Evolutionary conservation across 2,797 vertebrate genomes (phyloP).

Genomic region (Cephalopachus bancanus): DNA sequence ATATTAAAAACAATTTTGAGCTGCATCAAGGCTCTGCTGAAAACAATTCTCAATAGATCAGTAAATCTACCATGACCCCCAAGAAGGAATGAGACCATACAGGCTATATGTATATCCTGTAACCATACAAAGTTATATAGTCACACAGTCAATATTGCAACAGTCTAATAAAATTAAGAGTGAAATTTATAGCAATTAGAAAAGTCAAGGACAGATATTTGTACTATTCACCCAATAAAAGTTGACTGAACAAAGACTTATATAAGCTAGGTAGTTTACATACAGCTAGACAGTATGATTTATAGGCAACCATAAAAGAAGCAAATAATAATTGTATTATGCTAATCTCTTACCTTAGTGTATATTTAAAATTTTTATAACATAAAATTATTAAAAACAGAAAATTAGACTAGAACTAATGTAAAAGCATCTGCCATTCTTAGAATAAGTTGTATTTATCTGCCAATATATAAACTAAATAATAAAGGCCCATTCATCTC

Average conservation of each 20-base stretch:
- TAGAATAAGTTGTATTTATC: background rate
- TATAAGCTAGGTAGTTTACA: background rate
- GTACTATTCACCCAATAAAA: background rate
- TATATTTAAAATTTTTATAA: background rate
- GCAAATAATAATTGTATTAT: background rate
- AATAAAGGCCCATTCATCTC: background rate
- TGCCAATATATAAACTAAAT: background rate
- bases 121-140: background rate
- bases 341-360: background rate
- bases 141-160: background rate
- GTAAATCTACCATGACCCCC: background rate
- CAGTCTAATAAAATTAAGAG: background rate
- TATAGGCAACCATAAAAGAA: background rate
- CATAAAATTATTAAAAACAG: background rate
- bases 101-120: background rate
- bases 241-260: background rate
- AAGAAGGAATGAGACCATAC: background rate
- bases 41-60: background rate
- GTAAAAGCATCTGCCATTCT: background rate
- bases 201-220: background rate
- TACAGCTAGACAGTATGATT: background rate
- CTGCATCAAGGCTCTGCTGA: background rate
- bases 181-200: background rate
- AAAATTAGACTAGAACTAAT: slow-evolving; percentile 21
- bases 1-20: background rate